phyloP scores from a whole-genome alignment of 2,888 invertebrate genomes.

The Pseudeuparius sepicola region DNA sequence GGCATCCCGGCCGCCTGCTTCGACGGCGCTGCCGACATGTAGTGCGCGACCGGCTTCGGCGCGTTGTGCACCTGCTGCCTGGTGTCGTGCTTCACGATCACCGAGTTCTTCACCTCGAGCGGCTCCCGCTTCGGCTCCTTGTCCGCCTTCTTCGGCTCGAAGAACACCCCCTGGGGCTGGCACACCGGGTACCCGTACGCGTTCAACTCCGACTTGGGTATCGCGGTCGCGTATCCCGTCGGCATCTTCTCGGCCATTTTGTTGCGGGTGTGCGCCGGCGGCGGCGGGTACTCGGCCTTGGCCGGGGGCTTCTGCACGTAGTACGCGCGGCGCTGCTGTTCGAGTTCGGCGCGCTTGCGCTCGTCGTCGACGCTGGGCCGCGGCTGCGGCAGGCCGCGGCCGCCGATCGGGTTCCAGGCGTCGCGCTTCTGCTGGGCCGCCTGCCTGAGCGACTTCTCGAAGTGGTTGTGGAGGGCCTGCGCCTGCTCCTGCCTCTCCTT shows the following conservation, averaged over 20 bases:
- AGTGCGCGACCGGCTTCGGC: constrained; percentile 43
- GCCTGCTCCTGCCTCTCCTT: constrained; percentile 51
- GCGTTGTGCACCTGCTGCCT: constrained; percentile 48
- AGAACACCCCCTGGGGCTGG: constrained; percentile 37
- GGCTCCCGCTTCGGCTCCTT: constrained; percentile 33
- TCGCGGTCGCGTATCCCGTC: constrained; percentile 16
- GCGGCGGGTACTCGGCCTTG: constrained; percentile 42
- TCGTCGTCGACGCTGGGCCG: constrained; percentile 34
- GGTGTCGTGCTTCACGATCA: constrained; percentile 70
- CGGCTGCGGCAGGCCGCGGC: constrained; percentile 46
- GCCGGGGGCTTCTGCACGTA: constrained; percentile 29
- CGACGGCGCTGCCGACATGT: constrained; percentile 42
- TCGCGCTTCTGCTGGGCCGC: constrained; percentile 60
- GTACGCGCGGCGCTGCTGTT: constrained; percentile 35
- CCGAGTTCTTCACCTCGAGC: constrained; percentile 58
- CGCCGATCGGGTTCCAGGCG: constrained; percentile 15
- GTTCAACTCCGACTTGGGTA: constrained; percentile 46
- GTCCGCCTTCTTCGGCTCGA: constrained; percentile 53
- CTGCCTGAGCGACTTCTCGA: constrained; percentile 76
- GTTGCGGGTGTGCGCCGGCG: constrained; percentile 41
- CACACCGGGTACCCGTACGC: constrained; percentile 54
- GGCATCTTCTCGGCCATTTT: constrained; percentile 28
- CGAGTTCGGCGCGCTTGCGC: constrained; percentile 37
- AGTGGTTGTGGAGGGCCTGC: constrained; percentile 76
- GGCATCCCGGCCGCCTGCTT: constrained; percentile 19